These are phyloP conservation scores for Enteromius thamalakanensis DNA, from an alignment of 2,797 vertebrate genomes.

Conservation along the genomic window DNA sequence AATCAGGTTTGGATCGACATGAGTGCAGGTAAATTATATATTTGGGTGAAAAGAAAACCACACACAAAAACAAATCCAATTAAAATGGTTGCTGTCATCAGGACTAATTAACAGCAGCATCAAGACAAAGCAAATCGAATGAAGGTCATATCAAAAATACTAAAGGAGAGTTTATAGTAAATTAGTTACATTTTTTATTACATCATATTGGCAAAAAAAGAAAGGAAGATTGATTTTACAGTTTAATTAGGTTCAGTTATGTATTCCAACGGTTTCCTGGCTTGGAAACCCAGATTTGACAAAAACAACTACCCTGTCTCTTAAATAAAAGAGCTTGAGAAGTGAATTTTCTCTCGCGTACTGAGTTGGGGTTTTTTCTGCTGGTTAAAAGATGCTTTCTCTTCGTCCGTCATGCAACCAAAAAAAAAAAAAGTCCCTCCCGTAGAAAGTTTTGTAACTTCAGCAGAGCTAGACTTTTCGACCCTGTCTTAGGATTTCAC, in stretches of 20 bases:
- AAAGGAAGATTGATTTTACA: not conserved
- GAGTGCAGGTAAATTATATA: not conserved
- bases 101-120: not conserved
- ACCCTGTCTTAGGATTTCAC: conserved; percentile 40
- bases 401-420: not conserved
- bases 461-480: conserved; percentile 4
- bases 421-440: not conserved
- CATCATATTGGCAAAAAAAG: not conserved
- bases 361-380: not conserved
- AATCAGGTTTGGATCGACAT: not conserved
- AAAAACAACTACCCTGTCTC: not conserved
- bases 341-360: not conserved
- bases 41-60: not conserved
- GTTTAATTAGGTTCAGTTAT: not conserved
- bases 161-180: not conserved
- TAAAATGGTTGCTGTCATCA: not conserved
- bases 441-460: not conserved
- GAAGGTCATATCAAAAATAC: not conserved
- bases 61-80: not conserved
- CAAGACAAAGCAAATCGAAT: not conserved
- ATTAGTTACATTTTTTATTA: not conserved
- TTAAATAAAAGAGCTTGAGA: conserved; percentile 6
- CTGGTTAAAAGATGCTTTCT: not conserved
- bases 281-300: not conserved
- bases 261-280: not conserved